phyloP scores from a whole-genome alignment of 2,797 vertebrate genomes.

The Crocidura indochinensis region DNA sequence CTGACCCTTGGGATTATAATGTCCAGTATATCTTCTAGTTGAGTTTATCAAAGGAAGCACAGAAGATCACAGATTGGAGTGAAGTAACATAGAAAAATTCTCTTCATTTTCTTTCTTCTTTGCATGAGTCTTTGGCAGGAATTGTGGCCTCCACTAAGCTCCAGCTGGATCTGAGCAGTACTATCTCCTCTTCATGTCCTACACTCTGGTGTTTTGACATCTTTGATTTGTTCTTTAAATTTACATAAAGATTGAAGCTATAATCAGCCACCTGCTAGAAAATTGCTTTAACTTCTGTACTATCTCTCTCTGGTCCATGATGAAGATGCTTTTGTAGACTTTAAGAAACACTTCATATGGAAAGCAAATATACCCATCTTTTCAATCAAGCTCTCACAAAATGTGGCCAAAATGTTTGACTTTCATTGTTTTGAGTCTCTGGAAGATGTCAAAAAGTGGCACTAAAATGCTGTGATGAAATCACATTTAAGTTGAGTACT shows the following conservation, averaged over 20 bases:
- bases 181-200: neutral
- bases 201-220: neutral
- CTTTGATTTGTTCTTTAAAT: slow-evolving; percentile 27
- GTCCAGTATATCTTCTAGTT: neutral
- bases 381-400: slow-evolving; percentile 54
- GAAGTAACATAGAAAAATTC: neutral
- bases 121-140: neutral
- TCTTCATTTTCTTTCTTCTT: neutral
- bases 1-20: neutral
- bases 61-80: neutral
- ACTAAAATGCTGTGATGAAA: slow-evolving; percentile 71
- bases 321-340: neutral
- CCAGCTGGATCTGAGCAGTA: neutral
- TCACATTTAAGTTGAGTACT: slow-evolving; percentile 66
- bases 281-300: too few species aligned
- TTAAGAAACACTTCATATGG: slow-evolving; percentile 59
- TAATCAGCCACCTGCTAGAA: too few species aligned
- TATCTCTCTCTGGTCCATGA: too few species aligned
- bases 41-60: neutral
- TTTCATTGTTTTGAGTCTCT: slow-evolving; percentile 74
- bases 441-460: slow-evolving; percentile 53
- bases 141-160: neutral
- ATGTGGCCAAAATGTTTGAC: slow-evolving; percentile 52
- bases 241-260: too few species aligned
- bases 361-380: slow-evolving; percentile 67